Percentiles rank a stretch among this genome's conserved stretches.
Evolutionary conservation across 2,113 vertebrate genomes (phyloP).

Genomic region (Cryptomyrus ogoouensis): DNA sequence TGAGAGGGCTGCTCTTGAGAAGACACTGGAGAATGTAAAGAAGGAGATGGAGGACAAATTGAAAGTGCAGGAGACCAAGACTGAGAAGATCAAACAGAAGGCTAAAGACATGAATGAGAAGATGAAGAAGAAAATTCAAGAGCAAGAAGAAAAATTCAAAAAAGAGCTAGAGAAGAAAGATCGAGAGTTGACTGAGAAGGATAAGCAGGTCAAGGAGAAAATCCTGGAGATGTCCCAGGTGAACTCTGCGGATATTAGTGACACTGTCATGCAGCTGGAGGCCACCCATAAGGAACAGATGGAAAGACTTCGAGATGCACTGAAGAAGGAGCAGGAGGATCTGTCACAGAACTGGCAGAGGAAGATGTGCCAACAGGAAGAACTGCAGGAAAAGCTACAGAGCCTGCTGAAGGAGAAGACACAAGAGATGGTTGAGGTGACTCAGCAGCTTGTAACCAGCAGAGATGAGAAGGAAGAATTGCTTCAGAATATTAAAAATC

Average conservation of each 20-base stretch:
- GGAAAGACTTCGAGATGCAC: constrained; percentile 59
- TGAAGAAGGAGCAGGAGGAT: constrained; percentile 62
- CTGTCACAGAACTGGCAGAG: constrained; percentile 60
- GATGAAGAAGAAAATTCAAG: constrained; percentile 76
- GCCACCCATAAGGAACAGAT: constrained; percentile 77
- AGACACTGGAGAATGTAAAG: constrained; percentile 56
- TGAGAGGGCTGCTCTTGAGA: constrained; percentile 61
- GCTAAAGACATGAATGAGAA: constrained; percentile 80
- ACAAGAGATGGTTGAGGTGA: constrained; percentile 66
- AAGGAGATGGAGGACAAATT: constrained; percentile 74
- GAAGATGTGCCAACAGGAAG: constrained; percentile 68
- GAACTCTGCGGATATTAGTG: constrained; percentile 72
- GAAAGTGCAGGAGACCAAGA: constrained; percentile 75
- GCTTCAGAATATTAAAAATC: constrained; percentile 48
- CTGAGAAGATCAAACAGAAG: constrained; percentile 79
- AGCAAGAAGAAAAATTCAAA: constrained; percentile 78
- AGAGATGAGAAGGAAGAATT: constrained; percentile 63
- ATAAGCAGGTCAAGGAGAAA: constrained; percentile 75
- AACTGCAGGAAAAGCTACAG: constrained; percentile 68
- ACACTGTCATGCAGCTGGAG: constrained; percentile 73
- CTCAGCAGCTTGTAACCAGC: constrained; percentile 53
- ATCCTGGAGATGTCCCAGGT: constrained; percentile 78
- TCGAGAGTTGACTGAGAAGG: constrained; percentile 74
- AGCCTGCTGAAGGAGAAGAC: constrained; percentile 69
- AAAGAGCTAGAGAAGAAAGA: constrained; percentile 77